Evolutionary conservation across 2,888 invertebrate genomes (phyloP).

Genomic region (Rhaphigaster nebulosa): DNA sequence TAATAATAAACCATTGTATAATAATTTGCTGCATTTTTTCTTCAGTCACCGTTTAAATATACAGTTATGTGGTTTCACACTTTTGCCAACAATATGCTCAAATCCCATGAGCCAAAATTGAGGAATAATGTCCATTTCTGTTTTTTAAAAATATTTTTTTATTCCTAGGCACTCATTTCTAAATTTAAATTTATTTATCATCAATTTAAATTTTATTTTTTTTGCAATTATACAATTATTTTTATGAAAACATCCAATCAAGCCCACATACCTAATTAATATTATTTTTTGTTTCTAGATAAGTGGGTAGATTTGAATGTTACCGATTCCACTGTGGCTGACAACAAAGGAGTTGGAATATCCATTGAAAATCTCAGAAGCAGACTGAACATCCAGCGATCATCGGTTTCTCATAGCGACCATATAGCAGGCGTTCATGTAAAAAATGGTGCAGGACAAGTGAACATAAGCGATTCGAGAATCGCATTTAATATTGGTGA

Average conservation of each 20-base stretch:
- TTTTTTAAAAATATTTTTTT: neutral
- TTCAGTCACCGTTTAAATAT: too few species aligned
- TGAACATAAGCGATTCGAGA: slow-evolving; percentile 91
- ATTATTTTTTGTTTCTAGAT: slow-evolving; percentile 67
- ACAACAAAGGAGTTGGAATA: slow-evolving; percentile 96
- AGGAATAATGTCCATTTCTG: too few species aligned
- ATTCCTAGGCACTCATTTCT: neutral
- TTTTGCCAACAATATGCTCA: too few species aligned
- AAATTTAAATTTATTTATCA: neutral
- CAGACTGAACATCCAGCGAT: slow-evolving; percentile 86
- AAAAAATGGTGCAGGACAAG: slow-evolving; percentile 90
- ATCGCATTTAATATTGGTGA: slow-evolving; percentile 93
- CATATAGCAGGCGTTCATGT: slow-evolving; percentile 94
- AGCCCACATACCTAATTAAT: neutral
- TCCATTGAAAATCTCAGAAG: slow-evolving; percentile 92
- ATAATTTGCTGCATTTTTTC: too few species aligned
- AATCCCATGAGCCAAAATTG: too few species aligned
- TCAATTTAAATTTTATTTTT: too few species aligned
- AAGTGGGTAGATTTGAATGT: slow-evolving; percentile 90
- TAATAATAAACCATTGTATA: too few species aligned
- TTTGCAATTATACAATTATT: neutral
- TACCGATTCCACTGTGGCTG: slow-evolving; percentile 84
- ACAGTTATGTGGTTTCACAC: too few species aligned
- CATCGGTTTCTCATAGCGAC: slow-evolving; percentile 87
- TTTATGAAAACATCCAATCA: too few species aligned